These are phyloP conservation scores for Phylloscopus trochiloides DNA, from an alignment of 2,113 vertebrate genomes.

Conservation along the genomic window DNA sequence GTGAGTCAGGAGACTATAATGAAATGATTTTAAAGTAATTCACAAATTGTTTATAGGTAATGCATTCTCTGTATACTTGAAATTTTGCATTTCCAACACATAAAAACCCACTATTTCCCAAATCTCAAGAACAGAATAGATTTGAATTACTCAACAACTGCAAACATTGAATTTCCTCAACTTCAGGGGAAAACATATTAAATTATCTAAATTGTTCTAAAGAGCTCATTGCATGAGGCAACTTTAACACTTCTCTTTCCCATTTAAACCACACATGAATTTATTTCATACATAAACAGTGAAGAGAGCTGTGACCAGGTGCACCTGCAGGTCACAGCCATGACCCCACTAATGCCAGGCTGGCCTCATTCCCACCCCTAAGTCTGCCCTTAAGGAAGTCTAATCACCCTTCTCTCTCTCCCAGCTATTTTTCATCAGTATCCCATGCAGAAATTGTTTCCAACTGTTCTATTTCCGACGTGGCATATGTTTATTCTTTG, in stretches of 20 bases:
- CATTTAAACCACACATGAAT: rapidly evolving
- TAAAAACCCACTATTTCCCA: neutral
- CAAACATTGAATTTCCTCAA: neutral
- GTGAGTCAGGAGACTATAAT: neutral
- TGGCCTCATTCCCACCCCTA: neutral
- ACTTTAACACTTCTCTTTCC: neutral
- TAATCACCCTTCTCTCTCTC: neutral
- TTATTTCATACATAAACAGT: neutral
- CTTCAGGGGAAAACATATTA: neutral
- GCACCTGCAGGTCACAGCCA: neutral
- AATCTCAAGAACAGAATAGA: neutral
- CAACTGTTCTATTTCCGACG: neutral
- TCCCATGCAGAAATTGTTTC: neutral
- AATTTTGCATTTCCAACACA: neutral
- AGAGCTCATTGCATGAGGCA: neutral
- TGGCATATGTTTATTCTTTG: neutral
- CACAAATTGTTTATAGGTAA: neutral
- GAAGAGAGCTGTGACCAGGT: neutral
- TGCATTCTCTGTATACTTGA: neutral
- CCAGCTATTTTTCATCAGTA: neutral
- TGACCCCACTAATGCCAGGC: neutral
- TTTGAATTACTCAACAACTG: neutral
- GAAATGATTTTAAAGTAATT: neutral
- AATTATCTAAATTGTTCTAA: neutral
- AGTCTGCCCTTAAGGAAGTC: neutral